Base-by-base conservation (phyloP, 1,140 invertebrate species). In the Solenopsis invicta region DNA sequence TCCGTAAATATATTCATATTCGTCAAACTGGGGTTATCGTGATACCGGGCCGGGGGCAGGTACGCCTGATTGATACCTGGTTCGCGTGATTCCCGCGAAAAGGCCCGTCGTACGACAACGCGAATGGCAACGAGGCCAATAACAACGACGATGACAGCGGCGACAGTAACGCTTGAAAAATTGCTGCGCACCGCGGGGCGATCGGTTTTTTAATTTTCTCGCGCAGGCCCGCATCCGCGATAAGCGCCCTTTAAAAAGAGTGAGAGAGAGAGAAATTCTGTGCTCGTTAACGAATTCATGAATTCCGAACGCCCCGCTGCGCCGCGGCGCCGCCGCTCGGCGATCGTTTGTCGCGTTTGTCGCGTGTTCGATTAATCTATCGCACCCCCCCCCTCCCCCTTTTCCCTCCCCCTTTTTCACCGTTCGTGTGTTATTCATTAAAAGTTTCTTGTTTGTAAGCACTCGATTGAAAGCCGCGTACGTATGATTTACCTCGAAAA, bases 1-100 rank as follows among this genome's bases (percentile, higher is more conserved):
- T 45, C 34, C 50, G 41, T 86, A 88, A 91, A 91, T 87, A 82
- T 92, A 91, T 91, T 92, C 86, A 85, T 90, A 88, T 91, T 87
- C 81, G 86, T 88, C 75, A 85, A 92, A 91, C 52, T 50, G 59
- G 64, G 54, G 81, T 67, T 87, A 90, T 91, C 86, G 54, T 61
- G 80, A 84, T 84, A 84, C 54, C 54, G 62, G 59, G 54, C 18
- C 48, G 67, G 67, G 84, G 72, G 62, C 54, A 75, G 78, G 76
- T 77, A 61, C 29, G 52, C 45, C 91, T 92, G 91, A 92, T 92
- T 92, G 87, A 92, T 91, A 91, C 71, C 56, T 75, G 10, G 56
- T 87, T 91, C 86, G 91, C 91, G 91, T 92, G 89, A 89, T 91
- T 61, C 34, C n/a, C 18, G 78, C 18, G 21, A 41, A 87, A 91